Conservation (phyloP, 1,140 invertebrate species). For the Pseudachorutes palmiensis region DNA sequence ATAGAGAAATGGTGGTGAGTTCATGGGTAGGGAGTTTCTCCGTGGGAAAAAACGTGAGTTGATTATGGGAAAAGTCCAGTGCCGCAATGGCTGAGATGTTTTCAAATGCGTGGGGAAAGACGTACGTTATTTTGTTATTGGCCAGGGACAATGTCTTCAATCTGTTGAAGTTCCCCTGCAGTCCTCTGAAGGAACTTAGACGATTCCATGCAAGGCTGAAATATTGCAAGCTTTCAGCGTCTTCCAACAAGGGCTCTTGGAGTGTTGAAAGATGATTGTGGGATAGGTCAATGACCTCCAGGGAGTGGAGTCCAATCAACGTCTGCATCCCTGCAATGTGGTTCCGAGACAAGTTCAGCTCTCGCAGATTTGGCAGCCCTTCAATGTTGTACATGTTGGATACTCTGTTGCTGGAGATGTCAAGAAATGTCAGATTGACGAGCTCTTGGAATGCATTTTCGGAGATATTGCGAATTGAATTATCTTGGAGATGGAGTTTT, state of each 20-base stretch:
- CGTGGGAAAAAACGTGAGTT: slow-evolving; percentile 70
- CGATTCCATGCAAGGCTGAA: slow-evolving; percentile 51
- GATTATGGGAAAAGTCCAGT: slow-evolving; percentile 62
- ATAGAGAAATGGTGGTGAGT: slow-evolving; percentile 64
- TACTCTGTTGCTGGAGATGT: slow-evolving; percentile 37
- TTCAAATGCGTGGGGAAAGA: slow-evolving; percentile 71
- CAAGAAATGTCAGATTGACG: slow-evolving; percentile 32
- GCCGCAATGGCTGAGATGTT: slow-evolving; percentile 63
- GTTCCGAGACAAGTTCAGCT: slow-evolving; percentile 61
- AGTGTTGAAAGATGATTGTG: neutral
- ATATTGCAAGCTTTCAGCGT: slow-evolving; percentile 32
- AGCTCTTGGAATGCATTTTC: slow-evolving; percentile 35
- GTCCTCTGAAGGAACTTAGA: slow-evolving; percentile 65
- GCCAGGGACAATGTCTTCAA: slow-evolving; percentile 64
- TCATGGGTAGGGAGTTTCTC: slow-evolving; percentile 57
- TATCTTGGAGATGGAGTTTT: slow-evolving; percentile 64
- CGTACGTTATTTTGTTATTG: slow-evolving; percentile 64
- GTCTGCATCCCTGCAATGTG: slow-evolving; percentile 39
- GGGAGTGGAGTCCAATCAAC: slow-evolving; percentile 41
- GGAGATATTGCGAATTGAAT: slow-evolving; percentile 56
- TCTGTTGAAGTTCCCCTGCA: slow-evolving; percentile 44
- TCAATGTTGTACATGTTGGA: slow-evolving; percentile 36
- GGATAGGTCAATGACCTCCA: slow-evolving; percentile 15
- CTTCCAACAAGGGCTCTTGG: neutral
- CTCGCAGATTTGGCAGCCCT: slow-evolving; percentile 49